Evolutionary conservation across 1,140 invertebrate species (phyloP), one percentile per base, ranked within the genome.

Genomic region (Carcinoscorpius rotundicauda): DNA sequence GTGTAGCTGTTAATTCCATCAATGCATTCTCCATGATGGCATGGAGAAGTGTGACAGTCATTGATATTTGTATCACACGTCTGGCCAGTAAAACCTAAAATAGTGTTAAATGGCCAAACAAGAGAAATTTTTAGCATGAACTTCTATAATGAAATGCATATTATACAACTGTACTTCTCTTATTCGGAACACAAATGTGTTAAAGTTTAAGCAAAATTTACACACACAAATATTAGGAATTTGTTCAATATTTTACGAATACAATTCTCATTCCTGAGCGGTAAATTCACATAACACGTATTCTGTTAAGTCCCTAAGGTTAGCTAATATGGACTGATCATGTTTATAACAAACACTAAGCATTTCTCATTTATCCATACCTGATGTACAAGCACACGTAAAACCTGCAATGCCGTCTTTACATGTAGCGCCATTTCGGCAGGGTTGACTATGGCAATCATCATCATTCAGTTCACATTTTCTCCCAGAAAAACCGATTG

Each of bases 1-100:
- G 87, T 78, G 73, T 86, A 98, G 85, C 84, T 87, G 74, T 94
- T 93, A 74, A 92, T 87, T 0, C 91, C 91, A 71, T 94, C 91
- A 68, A 93, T 87, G 73, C 92, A 94, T 66, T 86, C 87, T 9
- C 91, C 91, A 70, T 89, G 86, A 71, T 89, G 86, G 93, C 72
- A 73, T 0, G 91, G 92, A 57, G 84, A 86, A 3, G 87, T 89
- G 2, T 86, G 82, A 73, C 92, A 95, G 71, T 95, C 91, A 74
- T 95, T 90, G 68, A 93, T 92, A 76, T 94, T 93, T 10, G 64
- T 67, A 49, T 71, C 70, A 57, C 70, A 71, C n/a, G 67, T 59
- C n/a, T 62, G 68, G 9, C 70, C 70, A 55, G 68, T 70, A 49
- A 71, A 71, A 60, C 70, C 70, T 66, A 29, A 4, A 65, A 51